Conservation (phyloP, 35 echinoderm and acorn worm genomes). For the Anneissia japonica region DNA sequence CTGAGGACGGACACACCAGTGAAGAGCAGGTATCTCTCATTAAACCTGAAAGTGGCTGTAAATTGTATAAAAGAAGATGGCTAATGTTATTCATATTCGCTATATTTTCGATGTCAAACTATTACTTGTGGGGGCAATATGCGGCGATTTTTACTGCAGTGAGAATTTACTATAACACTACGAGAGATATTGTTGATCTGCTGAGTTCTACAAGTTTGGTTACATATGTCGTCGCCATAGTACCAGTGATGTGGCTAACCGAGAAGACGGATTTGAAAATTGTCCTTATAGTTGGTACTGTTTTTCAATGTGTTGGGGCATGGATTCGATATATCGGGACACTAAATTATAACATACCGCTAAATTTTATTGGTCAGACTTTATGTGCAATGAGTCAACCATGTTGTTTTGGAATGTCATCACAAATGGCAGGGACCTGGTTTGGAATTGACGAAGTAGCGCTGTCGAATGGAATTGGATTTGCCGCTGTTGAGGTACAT, state of each 20-base stretch:
- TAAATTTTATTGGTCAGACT: background rate
- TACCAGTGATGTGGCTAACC: background rate
- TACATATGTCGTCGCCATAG: background rate
- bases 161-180: background rate
- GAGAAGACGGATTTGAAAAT: background rate
- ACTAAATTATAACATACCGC: background rate
- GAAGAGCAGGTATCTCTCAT: background rate
- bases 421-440: background rate
- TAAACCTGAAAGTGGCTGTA: background rate
- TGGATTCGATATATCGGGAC: background rate
- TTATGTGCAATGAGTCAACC: background rate
- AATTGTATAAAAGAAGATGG: background rate
- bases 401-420: background rate
- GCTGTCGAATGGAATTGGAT: background rate
- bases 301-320: background rate
- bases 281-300: background rate
- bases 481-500: background rate
- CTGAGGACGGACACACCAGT: background rate
- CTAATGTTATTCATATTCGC: background rate
- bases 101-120: background rate
- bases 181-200: background rate
- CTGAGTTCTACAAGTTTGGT: background rate
- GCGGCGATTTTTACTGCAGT: background rate
- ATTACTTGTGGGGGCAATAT: background rate
- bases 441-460: background rate